Conservation (phyloP, 2,113 vertebrate species). For the Phrynosoma platyrhinos region DNA sequence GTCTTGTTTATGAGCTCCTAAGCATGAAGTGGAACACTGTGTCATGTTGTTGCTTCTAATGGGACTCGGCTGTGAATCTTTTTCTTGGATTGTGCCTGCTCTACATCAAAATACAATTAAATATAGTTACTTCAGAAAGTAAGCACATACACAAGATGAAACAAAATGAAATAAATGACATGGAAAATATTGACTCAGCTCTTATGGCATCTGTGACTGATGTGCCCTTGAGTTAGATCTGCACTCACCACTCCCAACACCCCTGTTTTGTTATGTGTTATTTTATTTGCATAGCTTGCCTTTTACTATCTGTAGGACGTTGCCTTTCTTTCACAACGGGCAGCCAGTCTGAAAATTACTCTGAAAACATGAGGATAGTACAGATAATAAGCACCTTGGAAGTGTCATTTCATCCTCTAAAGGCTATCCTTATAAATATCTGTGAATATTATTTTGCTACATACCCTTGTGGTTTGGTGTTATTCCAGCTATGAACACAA, state of each 20-base stretch:
- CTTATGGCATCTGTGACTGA: neutral
- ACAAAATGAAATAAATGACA: neutral
- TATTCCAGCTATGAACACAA: neutral
- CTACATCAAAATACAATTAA: neutral
- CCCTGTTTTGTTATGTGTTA: neutral
- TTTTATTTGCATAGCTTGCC: neutral
- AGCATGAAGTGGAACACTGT: neutral
- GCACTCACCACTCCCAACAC: neutral
- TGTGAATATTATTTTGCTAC: neutral
- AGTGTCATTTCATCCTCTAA: constrained; percentile 26
- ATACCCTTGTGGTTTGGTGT: neutral
- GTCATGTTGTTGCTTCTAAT: neutral
- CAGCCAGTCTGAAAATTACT: neutral
- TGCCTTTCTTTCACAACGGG: neutral
- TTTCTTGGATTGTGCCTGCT: neutral
- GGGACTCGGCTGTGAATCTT: neutral
- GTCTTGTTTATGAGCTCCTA: neutral
- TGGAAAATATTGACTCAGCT: neutral
- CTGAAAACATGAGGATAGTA: neutral
- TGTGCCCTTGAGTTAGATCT: neutral
- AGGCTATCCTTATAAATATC: constrained; percentile 2
- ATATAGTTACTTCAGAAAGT: neutral
- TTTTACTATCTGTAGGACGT: neutral
- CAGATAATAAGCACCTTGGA: neutral
- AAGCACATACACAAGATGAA: neutral